Evolutionary conservation across 2,888 invertebrate genomes (phyloP).

Genomic region (Euplexia lucipara): DNA sequence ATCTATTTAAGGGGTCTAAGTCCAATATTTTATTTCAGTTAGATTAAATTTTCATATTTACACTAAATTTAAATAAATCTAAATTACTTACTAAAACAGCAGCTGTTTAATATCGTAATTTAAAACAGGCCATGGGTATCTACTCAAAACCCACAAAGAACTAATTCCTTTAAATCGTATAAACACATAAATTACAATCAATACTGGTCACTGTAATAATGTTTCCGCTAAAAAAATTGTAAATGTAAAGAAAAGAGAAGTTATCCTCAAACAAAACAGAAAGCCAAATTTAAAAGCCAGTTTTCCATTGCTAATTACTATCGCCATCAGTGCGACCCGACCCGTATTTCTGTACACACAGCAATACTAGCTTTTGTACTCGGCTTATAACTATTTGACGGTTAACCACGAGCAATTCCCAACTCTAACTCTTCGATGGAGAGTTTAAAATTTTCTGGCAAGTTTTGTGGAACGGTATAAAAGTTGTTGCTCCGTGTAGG

Average conservation of each 20-base stretch:
- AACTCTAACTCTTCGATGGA: slow-evolving; percentile 18
- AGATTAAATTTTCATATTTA: no score
- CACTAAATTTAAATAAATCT: no score
- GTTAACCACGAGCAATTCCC: slow-evolving; percentile 16
- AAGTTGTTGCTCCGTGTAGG: slow-evolving; percentile 67
- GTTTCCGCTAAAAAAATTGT: not conserved
- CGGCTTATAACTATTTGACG: slow-evolving; percentile 55
- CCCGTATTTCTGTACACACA: slow-evolving; percentile 54
- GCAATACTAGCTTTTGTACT: slow-evolving; percentile 54
- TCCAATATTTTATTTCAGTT: no score
- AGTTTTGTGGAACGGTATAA: slow-evolving; percentile 46
- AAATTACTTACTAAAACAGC: no score
- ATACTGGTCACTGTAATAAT: not conserved
- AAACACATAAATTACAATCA: no score
- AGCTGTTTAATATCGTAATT: no score
- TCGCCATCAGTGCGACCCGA: slow-evolving; percentile 36
- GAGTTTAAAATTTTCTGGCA: slow-evolving; percentile 43
- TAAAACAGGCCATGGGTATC: no score
- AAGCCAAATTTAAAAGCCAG: slow-evolving; percentile 25
- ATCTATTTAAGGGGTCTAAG: no score
- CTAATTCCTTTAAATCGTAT: no score
- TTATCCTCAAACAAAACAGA: slow-evolving; percentile 10
- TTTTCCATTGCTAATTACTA: slow-evolving; percentile 23
- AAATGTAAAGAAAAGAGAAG: slow-evolving; percentile 1
- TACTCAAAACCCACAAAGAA: no score